Evolutionary conservation across 2,888 invertebrate species (phyloP), one percentile per base, ranked within the genome.

Genomic region (Bimastos eiseni): DNA sequence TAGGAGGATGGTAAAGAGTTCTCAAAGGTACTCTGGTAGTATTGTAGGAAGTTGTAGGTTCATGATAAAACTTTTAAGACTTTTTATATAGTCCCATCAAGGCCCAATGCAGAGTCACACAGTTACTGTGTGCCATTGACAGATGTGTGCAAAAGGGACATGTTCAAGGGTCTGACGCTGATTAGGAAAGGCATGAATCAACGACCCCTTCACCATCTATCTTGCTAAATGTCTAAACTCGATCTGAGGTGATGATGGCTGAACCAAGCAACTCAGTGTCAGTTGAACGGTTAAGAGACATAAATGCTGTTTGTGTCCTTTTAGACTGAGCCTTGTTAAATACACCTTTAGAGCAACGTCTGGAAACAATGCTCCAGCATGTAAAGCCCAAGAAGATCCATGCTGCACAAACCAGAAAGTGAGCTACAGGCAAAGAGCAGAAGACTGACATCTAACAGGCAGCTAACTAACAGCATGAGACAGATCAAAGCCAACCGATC

Each of bases 401-500:
- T 70, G 70, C 70, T 70, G 70, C 30, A 70, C 70, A 70, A n/a
- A 70, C 70, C 30, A 70, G 70, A 70, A 30, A 70, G 1, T 70
- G 70, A 70, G 17, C 70, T 11, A 41, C 6, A 15, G 15, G 70
- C 70, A 70, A 70, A 30, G 70, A 70, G 70, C n/a, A n/a, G 70
- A 70, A 13, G 70, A 70, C n/a, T 70, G 36, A 86, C 34, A 86
- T 86, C 86, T 86, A 86, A 86, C 86, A 86, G 37, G 86, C 86
- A 86, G 37, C 86, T 86, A 86, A 36, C 86, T 36, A 37, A 37
- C 86, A 34, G 24, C 86, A 15, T 21, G 19, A 86, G 86, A 37
- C 0, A 70, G 70, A 70, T 70, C 70, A 70, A 30, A 70, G 70
- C 70, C 70, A 70, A 70, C 70, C 70, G 70, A 70, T 70, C n/a